Percentiles rank a stretch among this genome's conserved stretches.
These are phyloP conservation scores for Probaryconus sp. DNA, from an alignment of 1,140 invertebrate species.

Conservation along the genomic window DNA sequence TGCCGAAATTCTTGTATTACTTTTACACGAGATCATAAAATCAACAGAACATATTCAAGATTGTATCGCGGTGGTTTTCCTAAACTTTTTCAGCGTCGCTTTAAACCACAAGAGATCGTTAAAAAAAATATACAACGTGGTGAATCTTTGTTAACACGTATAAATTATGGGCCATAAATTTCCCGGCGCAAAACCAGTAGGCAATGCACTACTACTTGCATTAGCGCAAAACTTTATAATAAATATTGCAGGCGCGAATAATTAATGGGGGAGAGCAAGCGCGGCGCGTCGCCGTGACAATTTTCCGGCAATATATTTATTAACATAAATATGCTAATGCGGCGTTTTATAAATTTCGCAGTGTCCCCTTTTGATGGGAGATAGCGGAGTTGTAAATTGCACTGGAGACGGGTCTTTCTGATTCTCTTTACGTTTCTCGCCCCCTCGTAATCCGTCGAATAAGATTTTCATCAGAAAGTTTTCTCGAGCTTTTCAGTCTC, in stretches of 20 bases:
- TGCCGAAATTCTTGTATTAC: too few relatives aligned
- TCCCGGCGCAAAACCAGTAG: background rate
- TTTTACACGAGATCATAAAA: too few relatives aligned
- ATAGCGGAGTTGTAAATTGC: conserved; percentile 10
- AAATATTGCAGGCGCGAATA: conserved; percentile 11
- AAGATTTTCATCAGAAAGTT: conserved; percentile 10
- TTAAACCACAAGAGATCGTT: conserved; percentile 10
- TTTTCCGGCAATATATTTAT: background rate
- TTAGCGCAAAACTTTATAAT: conserved; percentile 5
- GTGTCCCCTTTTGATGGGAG: conserved; percentile 1
- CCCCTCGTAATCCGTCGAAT: conserved; percentile 11
- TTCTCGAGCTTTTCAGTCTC: conserved; percentile 8
- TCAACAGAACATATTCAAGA: too few relatives aligned
- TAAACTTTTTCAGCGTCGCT: background rate
- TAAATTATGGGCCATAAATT: conserved; percentile 26
- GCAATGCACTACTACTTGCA: background rate
- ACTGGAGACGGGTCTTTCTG: conserved; percentile 4
- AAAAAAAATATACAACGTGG: conserved; percentile 18
- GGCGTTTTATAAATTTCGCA: background rate
- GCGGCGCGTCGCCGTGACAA: too few relatives aligned
- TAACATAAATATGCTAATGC: conserved; percentile 1
- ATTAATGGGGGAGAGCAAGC: too few relatives aligned
- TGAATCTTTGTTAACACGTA: conserved; percentile 16
- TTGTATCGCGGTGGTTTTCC: too few relatives aligned
- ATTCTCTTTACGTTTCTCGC: conserved; percentile 1